Evolutionary conservation across 2,113 vertebrate species (phyloP), one percentile per base, ranked within the genome.

Genomic region (Spilogale gracilis): DNA sequence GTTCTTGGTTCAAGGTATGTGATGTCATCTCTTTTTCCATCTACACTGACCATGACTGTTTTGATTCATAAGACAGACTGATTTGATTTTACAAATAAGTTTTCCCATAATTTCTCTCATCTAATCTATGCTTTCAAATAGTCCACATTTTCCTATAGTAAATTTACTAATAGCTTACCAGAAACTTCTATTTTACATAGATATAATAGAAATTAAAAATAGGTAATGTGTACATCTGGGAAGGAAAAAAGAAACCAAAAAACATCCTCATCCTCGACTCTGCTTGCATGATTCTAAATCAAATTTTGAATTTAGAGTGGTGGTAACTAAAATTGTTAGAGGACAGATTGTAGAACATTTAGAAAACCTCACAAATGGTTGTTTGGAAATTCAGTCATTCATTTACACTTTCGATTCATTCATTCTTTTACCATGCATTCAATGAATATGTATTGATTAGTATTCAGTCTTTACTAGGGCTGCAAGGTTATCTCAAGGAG

Each of bases 321-420:
- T 95, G 25, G 43, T 27, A 83, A 80, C n/a, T 94, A 88, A 93
- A 97, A 94, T 58, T 76, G 32, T 65, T 82, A 69, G 45, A 78
- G 25, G 56, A 43, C 17, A 69, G 48, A 85, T 16, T 82, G 0
- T 38, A 86, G 23, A 54, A 79, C 52, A 61, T 78, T 67, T 78
- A 43, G 18, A 48, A 94, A 84, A 38, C 11, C 30, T 96, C 56
- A 71, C 9, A 43, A 56, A 43, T 38, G 6, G 65, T 48, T 65
- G 17, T 12, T 88, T 52, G 32, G 6, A 84, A 58, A 91, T 74
- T 89, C 52, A 78, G 2, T 86, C 27, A 83, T 76, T 91, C 58
- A 54, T 85, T 11, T 9, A 82, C 60, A 16, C 12, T 52, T 93
- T 92, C 45, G 76, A 38, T 91, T 79, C 38, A 91, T 43, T 96